Evolutionary conservation across 2,797 vertebrate genomes (phyloP), one percentile per base, ranked within the genome.

Genomic region (Sebastes matsubarae): DNA sequence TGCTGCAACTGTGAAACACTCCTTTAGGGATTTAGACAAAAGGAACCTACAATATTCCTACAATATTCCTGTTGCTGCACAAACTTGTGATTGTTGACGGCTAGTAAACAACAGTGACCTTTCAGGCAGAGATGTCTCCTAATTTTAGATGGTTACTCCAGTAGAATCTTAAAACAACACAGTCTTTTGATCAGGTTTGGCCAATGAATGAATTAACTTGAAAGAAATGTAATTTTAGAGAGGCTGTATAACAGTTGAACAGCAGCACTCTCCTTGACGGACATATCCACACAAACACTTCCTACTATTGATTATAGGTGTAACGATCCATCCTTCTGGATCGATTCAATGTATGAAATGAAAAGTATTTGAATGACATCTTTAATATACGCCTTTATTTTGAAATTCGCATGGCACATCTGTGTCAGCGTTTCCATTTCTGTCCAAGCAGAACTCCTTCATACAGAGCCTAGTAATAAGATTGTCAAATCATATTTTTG

Each of bases 71-170:
- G 13, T 52, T 64, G 24, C 46, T 83, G 67, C 22, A 64, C 18
- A 52, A 68, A 11, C 24, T 30, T 72, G 57, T 72, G 27, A 32
- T 70, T 73, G 68, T 63, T 66, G 61, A 64, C 68, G 32, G 46
- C n/a, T 55, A 30, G 58, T 74, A 72, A 72, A 75, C 50, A 22
- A 30, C 20, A 59, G 36, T 65, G 64, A 73, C 10, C 59, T 78
- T 59, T 72, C n/a, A 66, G 60, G 34, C 24, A 55, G 63, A 58
- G 29, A 38, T 25, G 32, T 70, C 6, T 63, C 73, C 61, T 68
- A 59, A 72, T 59, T 65, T 59, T 68, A 54, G 46, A 70, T 30
- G 59, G 29, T 68, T 54, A 24, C 8, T 13, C 50, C 20, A 71
- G 20, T 5, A 67, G 42, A 58, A 24, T 65, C 8, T 30, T 6